A percentile compares a stretch with the other conserved stretches of the same genome.
These are phyloP conservation scores for Caenorhabditis macrosperma DNA, from an alignment of 2,888 invertebrate genomes.

Conservation along the genomic window DNA sequence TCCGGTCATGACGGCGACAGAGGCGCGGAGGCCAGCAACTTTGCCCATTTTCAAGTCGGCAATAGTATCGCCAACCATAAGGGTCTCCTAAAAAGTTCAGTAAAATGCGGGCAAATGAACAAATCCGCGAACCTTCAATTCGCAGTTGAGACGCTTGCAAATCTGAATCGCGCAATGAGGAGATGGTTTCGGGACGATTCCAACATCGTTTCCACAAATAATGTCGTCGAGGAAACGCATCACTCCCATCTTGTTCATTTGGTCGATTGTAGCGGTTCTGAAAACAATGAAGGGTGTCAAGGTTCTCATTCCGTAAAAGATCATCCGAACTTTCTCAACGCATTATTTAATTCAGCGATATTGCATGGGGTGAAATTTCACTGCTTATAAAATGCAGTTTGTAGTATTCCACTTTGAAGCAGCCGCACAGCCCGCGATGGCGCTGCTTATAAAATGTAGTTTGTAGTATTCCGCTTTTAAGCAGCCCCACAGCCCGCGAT, in stretches of 20 bases:
- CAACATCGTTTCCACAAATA: slow-evolving; percentile 82
- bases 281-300: slow-evolving; percentile 29
- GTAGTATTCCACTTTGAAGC: no score
- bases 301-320: no score
- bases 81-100: slow-evolving; percentile 75
- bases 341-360: no score
- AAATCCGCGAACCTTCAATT: slow-evolving; percentile 70
- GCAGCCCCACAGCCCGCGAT: no score
- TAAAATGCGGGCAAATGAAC: not conserved
- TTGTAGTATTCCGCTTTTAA: no score
- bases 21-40: slow-evolving; percentile 81
- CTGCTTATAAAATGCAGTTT: no score
- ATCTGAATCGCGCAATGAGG: slow-evolving; percentile 81
- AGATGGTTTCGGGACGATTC: slow-evolving; percentile 81
- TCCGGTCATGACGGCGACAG: slow-evolving; percentile 82
- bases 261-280: slow-evolving; percentile 74
- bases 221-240: slow-evolving; percentile 80
- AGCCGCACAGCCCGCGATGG: no score
- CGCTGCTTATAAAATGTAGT: no score
- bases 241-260: slow-evolving; percentile 74
- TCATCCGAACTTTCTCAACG: no score
- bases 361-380: no score
- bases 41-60: slow-evolving; percentile 82
- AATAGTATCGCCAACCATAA: slow-evolving; percentile 82
- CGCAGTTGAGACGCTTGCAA: slow-evolving; percentile 75